These are phyloP conservation scores for Alectura lathami DNA, from an alignment of 2,113 vertebrate genomes.

Conservation along the genomic window DNA sequence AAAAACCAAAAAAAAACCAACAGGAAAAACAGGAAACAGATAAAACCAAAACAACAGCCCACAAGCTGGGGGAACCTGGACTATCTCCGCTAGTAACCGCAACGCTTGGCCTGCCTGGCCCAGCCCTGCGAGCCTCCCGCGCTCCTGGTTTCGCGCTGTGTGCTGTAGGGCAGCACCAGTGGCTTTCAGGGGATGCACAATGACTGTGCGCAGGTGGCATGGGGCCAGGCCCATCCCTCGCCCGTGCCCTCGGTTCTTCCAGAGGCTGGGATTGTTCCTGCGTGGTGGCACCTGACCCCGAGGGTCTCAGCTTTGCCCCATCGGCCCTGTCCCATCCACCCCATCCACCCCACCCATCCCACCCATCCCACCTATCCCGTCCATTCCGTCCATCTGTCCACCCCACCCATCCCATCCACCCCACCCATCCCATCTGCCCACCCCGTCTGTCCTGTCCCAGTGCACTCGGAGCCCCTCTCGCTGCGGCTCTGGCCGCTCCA, in stretches of 20 bases:
- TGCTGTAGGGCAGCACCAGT: not conserved
- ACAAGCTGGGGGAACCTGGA: not conserved
- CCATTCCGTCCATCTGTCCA: not conserved
- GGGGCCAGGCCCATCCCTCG: not conserved
- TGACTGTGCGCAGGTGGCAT: not conserved
- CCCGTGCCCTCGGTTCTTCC: not conserved
- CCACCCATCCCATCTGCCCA: not conserved
- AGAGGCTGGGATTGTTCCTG: not conserved
- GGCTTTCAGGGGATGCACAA: too few species aligned
- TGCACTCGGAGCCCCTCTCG: accelerated
- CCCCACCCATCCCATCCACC: not conserved
- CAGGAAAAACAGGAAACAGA: not conserved
- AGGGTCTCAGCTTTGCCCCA: not conserved
- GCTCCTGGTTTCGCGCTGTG: accelerated
- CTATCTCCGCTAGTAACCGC: not conserved
- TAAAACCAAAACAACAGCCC: not conserved
- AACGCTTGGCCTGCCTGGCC: not conserved
- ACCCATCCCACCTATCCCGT: not conserved
- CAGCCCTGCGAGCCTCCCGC: accelerated
- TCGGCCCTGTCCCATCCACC: not conserved
- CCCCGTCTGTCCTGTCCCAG: not conserved
- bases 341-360: too few species aligned
- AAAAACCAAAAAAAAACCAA: not conserved
- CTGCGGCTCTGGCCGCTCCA: not conserved
- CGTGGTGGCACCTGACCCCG: not conserved